These are phyloP conservation scores for Piliocolobus tephrosceles DNA, from an alignment of 2,113 vertebrate species.

Conservation along the genomic window DNA sequence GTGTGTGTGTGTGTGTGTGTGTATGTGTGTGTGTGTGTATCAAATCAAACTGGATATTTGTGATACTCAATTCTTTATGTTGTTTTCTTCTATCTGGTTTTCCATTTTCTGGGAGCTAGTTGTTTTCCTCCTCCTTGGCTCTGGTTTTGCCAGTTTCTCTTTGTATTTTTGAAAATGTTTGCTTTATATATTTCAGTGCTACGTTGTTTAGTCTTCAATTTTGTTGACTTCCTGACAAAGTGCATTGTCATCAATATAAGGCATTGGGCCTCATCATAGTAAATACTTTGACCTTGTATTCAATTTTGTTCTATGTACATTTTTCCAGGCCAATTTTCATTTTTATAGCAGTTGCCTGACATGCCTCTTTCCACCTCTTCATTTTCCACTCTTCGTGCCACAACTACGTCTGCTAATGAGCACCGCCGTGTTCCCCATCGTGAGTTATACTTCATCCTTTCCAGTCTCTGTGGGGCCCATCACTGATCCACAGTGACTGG, in stretches of 20 bases:
- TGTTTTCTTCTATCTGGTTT: not conserved
- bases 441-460: not conserved
- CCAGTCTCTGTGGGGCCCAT: not conserved
- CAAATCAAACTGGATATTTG: not conserved
- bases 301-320: not conserved
- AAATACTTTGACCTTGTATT: not conserved
- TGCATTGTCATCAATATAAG: not conserved
- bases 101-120: not conserved
- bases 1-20: too few species aligned
- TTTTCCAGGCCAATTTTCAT: not conserved
- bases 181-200: too few species aligned
- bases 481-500: too few species aligned
- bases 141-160: not conserved
- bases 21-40: not conserved
- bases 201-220: not conserved
- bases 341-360: not conserved
- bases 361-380: not conserved
- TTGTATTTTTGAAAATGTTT: not conserved
- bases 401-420: not conserved
- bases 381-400: not conserved
- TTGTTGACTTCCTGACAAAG: not conserved
- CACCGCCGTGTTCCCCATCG: accelerated
- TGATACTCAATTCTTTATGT: not conserved
- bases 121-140: not conserved
- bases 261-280: not conserved